These are phyloP conservation scores for Catonia carolina DNA, from an alignment of 2,888 invertebrate species.

Conservation along the genomic window DNA sequence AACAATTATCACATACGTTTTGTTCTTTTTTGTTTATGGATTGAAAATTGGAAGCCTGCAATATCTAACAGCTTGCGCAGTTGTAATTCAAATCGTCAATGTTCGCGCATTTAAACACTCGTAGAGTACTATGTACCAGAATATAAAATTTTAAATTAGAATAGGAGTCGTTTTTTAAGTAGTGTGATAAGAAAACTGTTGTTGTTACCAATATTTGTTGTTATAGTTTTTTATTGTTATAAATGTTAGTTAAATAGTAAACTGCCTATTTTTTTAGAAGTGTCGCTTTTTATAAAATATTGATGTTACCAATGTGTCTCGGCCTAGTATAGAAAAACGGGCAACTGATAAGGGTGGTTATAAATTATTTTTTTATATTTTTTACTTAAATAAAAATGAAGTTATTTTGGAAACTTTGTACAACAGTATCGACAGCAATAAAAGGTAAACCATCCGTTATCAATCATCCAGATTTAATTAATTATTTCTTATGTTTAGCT, in stretches of 20 bases:
- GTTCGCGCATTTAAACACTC: conserved; percentile 13
- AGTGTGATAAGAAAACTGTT: conserved; percentile 11
- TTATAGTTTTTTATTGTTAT: conserved; percentile 14
- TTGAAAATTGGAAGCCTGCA: too few species aligned
- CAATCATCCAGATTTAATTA: too few species aligned
- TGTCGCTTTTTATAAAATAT: not conserved
- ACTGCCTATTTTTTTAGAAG: conserved; percentile 14
- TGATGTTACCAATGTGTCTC: conserved; percentile 10
- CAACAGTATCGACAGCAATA: conserved; percentile 8
- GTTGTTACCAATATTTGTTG: conserved; percentile 10
- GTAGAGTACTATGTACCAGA: conserved; percentile 14
- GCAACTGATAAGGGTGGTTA: conserved; percentile 4
- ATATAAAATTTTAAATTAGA: conserved; percentile 13
- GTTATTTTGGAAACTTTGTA: conserved; percentile 11
- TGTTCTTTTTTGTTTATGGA: too few species aligned
- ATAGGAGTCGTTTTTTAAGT: conserved; percentile 9
- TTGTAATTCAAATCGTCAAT: conserved; percentile 4
- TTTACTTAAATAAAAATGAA: conserved; percentile 1
- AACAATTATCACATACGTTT: too few species aligned
- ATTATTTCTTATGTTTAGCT: too few species aligned
- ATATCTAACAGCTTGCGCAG: conserved; percentile 1
- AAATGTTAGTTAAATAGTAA: conserved; percentile 6
- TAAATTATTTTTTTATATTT: conserved; percentile 6
- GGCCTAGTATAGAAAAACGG: conserved; percentile 8
- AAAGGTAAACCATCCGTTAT: not conserved